phyloP scores from a whole-genome alignment of 2,797 vertebrate species.

The Salarias fasciatus region DNA sequence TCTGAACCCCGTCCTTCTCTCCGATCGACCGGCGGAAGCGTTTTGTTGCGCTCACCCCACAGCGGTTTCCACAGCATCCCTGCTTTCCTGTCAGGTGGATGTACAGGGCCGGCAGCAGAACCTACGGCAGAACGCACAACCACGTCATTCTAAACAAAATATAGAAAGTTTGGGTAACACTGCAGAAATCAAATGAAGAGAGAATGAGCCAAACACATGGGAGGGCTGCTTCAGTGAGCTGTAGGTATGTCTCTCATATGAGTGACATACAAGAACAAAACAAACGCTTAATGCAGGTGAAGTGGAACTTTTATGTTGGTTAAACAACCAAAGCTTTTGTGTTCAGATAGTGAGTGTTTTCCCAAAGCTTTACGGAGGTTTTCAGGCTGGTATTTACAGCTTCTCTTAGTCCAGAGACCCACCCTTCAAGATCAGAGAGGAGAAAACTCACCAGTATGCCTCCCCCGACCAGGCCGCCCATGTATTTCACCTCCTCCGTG shows the following conservation, averaged over 20 bases:
- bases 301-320: neutral
- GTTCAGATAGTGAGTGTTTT: neutral
- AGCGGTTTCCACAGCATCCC: slow-evolving; percentile 87
- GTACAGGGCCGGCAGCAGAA: slow-evolving; percentile 84
- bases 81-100: slow-evolving; percentile 81
- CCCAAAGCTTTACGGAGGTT: neutral
- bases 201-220: no score
- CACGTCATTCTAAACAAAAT: neutral
- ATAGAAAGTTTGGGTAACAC: no score
- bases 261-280: neutral
- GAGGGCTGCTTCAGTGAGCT: neutral
- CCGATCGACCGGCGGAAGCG: neutral
- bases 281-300: neutral
- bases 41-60: slow-evolving; percentile 82
- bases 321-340: no score
- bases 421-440: no score
- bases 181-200: neutral
- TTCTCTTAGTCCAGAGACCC: neutral
- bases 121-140: slow-evolving; percentile 62
- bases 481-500: no score
- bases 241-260: neutral
- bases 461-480: no score
- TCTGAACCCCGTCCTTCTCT: neutral
- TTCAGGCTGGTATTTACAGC: neutral
- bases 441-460: no score